Percentiles rank a stretch among this genome's conserved stretches.
Conservation (phyloP, 2,113 vertebrate genomes). For the Gobio gobio region DNA sequence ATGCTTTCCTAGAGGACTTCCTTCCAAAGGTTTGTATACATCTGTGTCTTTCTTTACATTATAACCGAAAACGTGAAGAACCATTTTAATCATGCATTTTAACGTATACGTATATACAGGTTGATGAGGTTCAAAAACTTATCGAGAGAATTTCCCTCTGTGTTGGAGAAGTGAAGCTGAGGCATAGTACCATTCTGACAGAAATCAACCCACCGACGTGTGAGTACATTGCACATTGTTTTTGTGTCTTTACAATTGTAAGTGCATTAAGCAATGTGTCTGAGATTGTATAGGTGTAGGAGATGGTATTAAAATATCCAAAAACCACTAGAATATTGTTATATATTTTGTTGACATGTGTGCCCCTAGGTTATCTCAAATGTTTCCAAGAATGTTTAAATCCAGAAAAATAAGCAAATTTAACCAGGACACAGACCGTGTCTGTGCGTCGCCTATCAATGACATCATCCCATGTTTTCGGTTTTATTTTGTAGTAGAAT, state of each 20-base stretch:
- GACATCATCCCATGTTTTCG: too few relatives aligned
- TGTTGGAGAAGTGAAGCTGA: constrained; percentile 36
- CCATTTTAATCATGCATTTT: background rate
- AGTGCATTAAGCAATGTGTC: background rate
- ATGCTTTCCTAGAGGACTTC: constrained; percentile 18
- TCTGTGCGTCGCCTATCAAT: too few relatives aligned
- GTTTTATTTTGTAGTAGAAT: too few relatives aligned
- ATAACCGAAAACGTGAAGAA: background rate
- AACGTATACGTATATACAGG: background rate
- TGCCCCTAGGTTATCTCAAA: too few relatives aligned
- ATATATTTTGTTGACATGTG: too few relatives aligned
- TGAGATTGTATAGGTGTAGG: too few relatives aligned
- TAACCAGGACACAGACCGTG: too few relatives aligned
- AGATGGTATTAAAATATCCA: too few relatives aligned
- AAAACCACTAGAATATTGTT: too few relatives aligned
- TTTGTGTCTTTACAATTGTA: background rate
- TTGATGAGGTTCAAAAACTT: constrained; percentile 28
- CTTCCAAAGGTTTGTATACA: constrained; percentile 19
- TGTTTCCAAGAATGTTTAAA: too few relatives aligned
- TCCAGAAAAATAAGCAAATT: too few relatives aligned
- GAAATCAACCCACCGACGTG: constrained; percentile 31
- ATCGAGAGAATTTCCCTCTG: constrained; percentile 27
- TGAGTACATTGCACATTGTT: constrained; percentile 1
- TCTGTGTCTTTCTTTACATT: background rate
- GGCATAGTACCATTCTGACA: constrained; percentile 25